Conservation (phyloP, 2,888 invertebrate genomes). For the Ypsolopha scabrella region DNA sequence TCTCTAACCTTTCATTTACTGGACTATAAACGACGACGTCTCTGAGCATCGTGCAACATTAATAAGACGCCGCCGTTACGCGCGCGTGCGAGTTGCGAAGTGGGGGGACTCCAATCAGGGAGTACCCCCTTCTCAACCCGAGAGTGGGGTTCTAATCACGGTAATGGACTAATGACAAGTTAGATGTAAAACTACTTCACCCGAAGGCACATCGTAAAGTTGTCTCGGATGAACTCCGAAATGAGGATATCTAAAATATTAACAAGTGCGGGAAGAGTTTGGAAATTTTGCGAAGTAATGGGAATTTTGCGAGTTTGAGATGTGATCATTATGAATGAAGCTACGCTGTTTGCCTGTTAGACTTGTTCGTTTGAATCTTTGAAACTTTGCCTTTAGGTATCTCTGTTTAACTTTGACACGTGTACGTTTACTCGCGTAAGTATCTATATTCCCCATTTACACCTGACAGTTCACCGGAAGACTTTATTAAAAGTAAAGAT, state of each 20-base stretch:
- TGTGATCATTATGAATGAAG: background rate
- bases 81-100: slow-evolving; percentile 9
- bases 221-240: slow-evolving; percentile 13
- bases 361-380: no score
- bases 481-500: no score
- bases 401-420: no score
- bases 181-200: slow-evolving; percentile 30
- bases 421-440: no score
- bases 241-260: slow-evolving; percentile 27
- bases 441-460: no score
- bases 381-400: no score
- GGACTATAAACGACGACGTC: slow-evolving; percentile 35
- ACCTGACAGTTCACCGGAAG: no score
- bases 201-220: slow-evolving; percentile 22
- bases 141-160: slow-evolving; percentile 31
- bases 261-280: slow-evolving; percentile 7
- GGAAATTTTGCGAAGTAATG: background rate
- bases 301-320: background rate
- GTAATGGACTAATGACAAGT: slow-evolving; percentile 61
- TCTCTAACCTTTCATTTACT: no score
- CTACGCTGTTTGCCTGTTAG: no score
- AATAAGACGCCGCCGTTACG: slow-evolving; percentile 37
- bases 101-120: background rate
- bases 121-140: background rate
- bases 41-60: slow-evolving; percentile 55